Evolutionary conservation across 2,113 vertebrate genomes (phyloP).

Genomic region (Desmodus rotundus): DNA sequence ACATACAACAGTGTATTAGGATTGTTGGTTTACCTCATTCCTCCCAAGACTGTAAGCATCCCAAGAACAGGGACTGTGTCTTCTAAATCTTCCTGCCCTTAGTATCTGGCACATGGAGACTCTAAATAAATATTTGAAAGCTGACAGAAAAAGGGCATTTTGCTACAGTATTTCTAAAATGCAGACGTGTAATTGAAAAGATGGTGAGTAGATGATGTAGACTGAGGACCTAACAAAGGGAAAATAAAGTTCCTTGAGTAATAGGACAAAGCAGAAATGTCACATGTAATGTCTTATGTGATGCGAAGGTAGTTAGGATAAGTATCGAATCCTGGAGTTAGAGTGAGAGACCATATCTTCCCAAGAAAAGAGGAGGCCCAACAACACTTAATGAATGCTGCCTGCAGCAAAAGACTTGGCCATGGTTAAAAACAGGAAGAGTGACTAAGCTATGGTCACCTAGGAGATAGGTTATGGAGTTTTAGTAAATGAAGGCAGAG

Average conservation of each 20-base stretch:
- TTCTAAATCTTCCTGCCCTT: not conserved
- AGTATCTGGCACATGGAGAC: not conserved
- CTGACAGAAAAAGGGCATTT: not conserved
- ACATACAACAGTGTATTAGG: not conserved
- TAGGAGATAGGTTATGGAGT: not conserved
- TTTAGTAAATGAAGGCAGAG: not conserved
- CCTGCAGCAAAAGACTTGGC: not conserved
- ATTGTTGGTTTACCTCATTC: not conserved
- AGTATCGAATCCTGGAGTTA: not conserved
- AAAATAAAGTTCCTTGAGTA: not conserved
- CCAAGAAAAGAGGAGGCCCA: not conserved
- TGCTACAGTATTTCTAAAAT: not conserved
- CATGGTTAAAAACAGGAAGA: not conserved
- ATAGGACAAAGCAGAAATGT: not conserved
- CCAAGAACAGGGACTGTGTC: not conserved
- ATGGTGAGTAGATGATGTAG: not conserved
- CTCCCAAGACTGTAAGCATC: not conserved
- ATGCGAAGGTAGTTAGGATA: not conserved
- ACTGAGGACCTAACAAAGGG: not conserved
- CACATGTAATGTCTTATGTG: not conserved
- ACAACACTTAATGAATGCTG: not conserved
- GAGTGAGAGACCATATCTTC: not conserved
- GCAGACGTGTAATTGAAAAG: not conserved
- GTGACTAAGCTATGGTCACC: not conserved
- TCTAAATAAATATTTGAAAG: not conserved